These are phyloP conservation scores for Muricea muricata DNA, from an alignment of 92 coral and sea anemone species.

Conservation along the genomic window DNA sequence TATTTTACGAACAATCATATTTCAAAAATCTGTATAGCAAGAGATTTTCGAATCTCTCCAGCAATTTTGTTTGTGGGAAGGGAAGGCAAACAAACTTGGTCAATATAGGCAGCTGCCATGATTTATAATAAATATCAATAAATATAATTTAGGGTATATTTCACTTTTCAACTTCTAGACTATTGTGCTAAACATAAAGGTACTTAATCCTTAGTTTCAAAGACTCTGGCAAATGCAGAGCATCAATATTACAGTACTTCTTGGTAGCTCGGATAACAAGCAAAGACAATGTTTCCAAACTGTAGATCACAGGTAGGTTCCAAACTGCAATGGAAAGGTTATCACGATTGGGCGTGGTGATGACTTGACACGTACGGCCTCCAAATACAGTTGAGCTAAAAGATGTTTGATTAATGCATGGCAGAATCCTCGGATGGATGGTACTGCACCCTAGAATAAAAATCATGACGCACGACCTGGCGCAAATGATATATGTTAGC, in stretches of 20 bases:
- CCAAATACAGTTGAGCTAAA: neutral
- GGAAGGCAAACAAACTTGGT: too few species aligned
- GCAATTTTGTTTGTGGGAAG: too few species aligned
- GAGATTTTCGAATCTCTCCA: too few species aligned
- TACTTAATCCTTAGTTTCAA: conserved; percentile 1
- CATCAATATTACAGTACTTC: neutral
- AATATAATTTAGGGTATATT: too few species aligned
- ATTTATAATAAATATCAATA: too few species aligned
- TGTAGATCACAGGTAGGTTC: too few species aligned
- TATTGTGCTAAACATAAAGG: conserved; percentile 10
- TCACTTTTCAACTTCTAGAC: too few species aligned
- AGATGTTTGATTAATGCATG: neutral
- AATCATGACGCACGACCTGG: neutral
- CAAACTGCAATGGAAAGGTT: too few species aligned
- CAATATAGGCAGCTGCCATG: too few species aligned
- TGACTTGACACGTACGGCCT: conserved; percentile 3
- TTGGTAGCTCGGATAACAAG: neutral
- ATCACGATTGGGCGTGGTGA: neutral
- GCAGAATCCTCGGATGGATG: too few species aligned
- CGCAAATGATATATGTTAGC: neutral
- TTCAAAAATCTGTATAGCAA: too few species aligned
- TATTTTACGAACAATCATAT: too few species aligned
- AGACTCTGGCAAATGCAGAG: neutral
- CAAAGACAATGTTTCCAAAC: neutral
- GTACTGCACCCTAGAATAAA: neutral